A percentile compares a stretch with the other conserved stretches of the same genome.
phyloP scores from a whole-genome alignment of 2,888 invertebrate genomes.

The Caenorhabditis uteleia region DNA sequence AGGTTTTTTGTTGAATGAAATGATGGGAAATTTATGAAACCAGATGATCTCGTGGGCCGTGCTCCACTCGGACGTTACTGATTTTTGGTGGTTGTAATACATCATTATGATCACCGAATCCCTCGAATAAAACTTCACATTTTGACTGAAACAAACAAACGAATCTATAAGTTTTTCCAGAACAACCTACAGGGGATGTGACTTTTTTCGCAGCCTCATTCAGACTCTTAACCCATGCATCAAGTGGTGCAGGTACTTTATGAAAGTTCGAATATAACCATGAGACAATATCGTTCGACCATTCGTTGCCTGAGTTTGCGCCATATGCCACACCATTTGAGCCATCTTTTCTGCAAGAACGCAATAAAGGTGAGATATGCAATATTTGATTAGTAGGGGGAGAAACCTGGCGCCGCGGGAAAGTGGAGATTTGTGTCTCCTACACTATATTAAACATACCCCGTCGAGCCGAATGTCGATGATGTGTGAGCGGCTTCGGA shows the following conservation, averaged over 20 bases:
- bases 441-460: slow-evolving; percentile 22
- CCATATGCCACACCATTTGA: slow-evolving; percentile 13
- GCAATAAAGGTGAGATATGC: no score
- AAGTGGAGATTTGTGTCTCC: neutral
- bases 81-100: slow-evolving; percentile 55
- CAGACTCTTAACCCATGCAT: slow-evolving; percentile 71
- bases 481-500: slow-evolving; percentile 21
- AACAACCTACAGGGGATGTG: slow-evolving; percentile 63
- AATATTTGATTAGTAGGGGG: neutral
- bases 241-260: slow-evolving; percentile 63
- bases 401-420: neutral
- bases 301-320: slow-evolving; percentile 47
- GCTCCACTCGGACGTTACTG: slow-evolving; percentile 56
- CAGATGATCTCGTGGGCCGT: slow-evolving; percentile 61
- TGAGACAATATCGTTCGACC: slow-evolving; percentile 60
- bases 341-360: slow-evolving; percentile 7
- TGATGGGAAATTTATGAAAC: slow-evolving; percentile 25
- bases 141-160: slow-evolving; percentile 57
- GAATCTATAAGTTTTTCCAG: slow-evolving; percentile 1
- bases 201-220: slow-evolving; percentile 71
- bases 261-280: slow-evolving; percentile 61
- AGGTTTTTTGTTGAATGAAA: neutral
- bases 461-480: slow-evolving; percentile 20
- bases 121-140: slow-evolving; percentile 66
- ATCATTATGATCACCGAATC: slow-evolving; percentile 55